A percentile compares a stretch with the other conserved stretches of the same genome.
Conservation (phyloP, 2,113 vertebrate species). For the Pelecanus crispus region DNA sequence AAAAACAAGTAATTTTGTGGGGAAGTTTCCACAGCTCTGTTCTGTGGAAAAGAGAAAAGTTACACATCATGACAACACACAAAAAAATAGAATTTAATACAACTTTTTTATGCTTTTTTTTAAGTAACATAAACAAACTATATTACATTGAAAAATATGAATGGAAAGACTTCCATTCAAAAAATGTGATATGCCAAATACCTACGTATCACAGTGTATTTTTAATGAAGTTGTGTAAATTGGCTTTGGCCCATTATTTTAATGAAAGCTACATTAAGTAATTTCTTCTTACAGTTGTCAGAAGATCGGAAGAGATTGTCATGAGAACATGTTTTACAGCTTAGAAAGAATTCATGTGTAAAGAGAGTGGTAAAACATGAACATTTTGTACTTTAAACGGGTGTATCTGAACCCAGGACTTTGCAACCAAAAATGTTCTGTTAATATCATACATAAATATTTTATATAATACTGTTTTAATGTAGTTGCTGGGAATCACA, state of each 20-base stretch:
- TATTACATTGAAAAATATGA: neutral
- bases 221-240: neutral
- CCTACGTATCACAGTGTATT: neutral
- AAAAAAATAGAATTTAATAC: neutral
- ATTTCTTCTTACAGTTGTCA: neutral
- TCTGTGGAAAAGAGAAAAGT: neutral
- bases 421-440: neutral
- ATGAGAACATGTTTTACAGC: neutral
- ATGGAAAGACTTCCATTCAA: neutral
- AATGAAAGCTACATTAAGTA: neutral
- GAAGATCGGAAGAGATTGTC: neutral
- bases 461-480: neutral
- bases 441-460: neutral
- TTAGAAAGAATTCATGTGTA: neutral
- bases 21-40: neutral
- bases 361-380: neutral
- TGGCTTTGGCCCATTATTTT: neutral
- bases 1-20: neutral
- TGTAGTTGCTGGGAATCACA: neutral
- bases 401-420: neutral
- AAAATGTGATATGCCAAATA: neutral
- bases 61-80: neutral
- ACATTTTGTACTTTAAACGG: neutral
- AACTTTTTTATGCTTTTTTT: fast-evolving
- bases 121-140: neutral